phyloP scores from a whole-genome alignment of 2,797 vertebrate genomes.

The Acridotheres tristis region DNA sequence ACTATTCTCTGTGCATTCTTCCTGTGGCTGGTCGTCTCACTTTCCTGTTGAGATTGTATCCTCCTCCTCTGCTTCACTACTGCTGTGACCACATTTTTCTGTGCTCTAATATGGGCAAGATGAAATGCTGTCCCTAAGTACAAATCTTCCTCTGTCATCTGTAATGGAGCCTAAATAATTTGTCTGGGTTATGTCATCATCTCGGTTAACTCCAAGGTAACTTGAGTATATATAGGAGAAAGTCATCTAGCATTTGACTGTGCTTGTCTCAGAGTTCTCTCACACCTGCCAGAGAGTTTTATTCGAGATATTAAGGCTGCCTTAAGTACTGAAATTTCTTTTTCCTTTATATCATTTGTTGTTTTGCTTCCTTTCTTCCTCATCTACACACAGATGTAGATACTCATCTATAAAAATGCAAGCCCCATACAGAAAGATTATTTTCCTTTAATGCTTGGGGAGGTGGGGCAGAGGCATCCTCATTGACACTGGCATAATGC shows the following conservation, averaged over 20 bases:
- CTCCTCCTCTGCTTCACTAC: background rate
- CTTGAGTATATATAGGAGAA: background rate
- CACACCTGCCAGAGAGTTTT: background rate
- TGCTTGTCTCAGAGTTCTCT: background rate
- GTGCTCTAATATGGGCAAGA: background rate
- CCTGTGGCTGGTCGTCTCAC: background rate
- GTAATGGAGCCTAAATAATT: background rate
- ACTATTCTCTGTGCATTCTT: background rate
- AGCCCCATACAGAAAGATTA: background rate
- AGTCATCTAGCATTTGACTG: background rate
- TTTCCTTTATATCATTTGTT: background rate
- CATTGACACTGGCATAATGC: background rate
- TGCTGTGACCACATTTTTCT: background rate
- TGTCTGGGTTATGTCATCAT: background rate
- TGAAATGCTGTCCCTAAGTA: background rate
- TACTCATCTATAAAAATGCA: background rate
- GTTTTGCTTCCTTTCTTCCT: background rate
- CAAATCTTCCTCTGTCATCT: background rate
- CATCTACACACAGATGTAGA: background rate
- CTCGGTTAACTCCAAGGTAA: background rate
- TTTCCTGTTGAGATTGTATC: background rate
- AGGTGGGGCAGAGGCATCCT: rapidly evolving
- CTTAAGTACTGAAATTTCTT: background rate
- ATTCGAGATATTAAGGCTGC: background rate
- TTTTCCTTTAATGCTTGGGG: background rate